phyloP scores from a whole-genome alignment of 2,888 invertebrate genomes.

The Pollenia labialis region DNA sequence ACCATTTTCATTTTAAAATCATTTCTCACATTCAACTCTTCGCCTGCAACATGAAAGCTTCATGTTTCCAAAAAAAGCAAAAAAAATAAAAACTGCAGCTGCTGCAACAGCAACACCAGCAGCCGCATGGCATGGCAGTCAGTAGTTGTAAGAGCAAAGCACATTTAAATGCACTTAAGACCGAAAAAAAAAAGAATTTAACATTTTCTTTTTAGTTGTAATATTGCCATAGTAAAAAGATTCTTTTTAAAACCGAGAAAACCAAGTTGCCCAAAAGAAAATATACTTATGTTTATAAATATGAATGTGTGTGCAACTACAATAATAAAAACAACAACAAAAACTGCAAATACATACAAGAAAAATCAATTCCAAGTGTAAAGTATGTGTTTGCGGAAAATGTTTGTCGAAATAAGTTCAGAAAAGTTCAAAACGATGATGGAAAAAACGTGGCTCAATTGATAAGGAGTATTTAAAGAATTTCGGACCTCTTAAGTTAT shows the following conservation, averaged over 20 bases:
- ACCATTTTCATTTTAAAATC: slow-evolving; percentile 69
- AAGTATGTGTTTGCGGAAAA: slow-evolving; percentile 7
- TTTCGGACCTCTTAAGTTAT: no score
- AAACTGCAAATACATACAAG: slow-evolving; percentile 1
- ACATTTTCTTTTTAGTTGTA: slow-evolving; percentile 54
- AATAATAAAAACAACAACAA: slow-evolving; percentile 18
- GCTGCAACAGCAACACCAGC: background rate
- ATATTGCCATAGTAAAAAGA: slow-evolving; percentile 48
- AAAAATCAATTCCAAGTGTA: slow-evolving; percentile 55
- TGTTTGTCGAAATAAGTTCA: slow-evolving; percentile 23
- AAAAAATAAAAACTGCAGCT: background rate
- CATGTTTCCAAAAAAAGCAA: background rate
- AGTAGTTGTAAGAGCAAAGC: slow-evolving; percentile 43
- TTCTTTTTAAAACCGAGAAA: slow-evolving; percentile 51
- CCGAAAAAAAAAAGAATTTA: background rate
- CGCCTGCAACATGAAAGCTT: background rate
- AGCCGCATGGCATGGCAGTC: background rate
- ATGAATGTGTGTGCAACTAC: background rate
- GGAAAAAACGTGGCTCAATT: background rate
- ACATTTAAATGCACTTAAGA: slow-evolving; percentile 66
- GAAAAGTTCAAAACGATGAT: slow-evolving; percentile 24
- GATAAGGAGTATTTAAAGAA: background rate
- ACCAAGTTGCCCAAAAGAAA: slow-evolving; percentile 63
- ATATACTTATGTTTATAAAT: background rate
- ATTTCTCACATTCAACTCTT: slow-evolving; percentile 63